Evolutionary conservation across 2,888 invertebrate species (phyloP).

Genomic region (Hedya salicella): DNA sequence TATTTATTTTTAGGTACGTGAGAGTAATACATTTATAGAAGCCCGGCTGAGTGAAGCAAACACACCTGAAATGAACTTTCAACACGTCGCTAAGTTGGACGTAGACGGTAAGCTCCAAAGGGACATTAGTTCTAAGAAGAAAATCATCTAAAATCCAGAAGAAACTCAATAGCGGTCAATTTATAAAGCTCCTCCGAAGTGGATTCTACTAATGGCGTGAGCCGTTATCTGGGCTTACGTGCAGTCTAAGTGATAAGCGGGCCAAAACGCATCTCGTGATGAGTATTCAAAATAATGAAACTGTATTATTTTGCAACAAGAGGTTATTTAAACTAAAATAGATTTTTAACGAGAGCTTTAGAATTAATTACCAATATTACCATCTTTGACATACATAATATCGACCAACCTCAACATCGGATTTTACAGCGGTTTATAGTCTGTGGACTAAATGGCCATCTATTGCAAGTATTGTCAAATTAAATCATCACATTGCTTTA

Average conservation of each 20-base stretch:
- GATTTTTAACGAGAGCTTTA: too few relatives aligned
- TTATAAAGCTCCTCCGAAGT: conserved; percentile 64
- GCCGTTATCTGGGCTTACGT: conserved; percentile 54
- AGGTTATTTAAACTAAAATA: too few relatives aligned
- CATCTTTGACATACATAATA: too few relatives aligned
- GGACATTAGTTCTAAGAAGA: conserved; percentile 34
- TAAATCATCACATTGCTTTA: too few relatives aligned
- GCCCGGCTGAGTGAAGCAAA: not conserved
- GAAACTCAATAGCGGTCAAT: conserved; percentile 65
- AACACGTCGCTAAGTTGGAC: conserved; percentile 13
- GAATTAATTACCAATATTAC: too few relatives aligned
- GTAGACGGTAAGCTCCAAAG: conserved; percentile 26
- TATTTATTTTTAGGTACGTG: not conserved
- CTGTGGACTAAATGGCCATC: too few relatives aligned
- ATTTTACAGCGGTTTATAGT: too few relatives aligned
- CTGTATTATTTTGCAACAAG: not conserved
- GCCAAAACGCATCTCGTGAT: conserved; percentile 8
- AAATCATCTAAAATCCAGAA: conserved; percentile 49
- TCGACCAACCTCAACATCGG: too few relatives aligned
- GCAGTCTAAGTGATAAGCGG: conserved; percentile 50
- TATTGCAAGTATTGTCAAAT: too few relatives aligned
- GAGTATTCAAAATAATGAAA: not conserved
- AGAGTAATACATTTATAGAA: not conserved
- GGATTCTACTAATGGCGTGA: conserved; percentile 62
- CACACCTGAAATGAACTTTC: conserved; percentile 4